These are phyloP conservation scores for Phrynosoma platyrhinos DNA, from an alignment of 2,113 vertebrate genomes.

Conservation along the genomic window DNA sequence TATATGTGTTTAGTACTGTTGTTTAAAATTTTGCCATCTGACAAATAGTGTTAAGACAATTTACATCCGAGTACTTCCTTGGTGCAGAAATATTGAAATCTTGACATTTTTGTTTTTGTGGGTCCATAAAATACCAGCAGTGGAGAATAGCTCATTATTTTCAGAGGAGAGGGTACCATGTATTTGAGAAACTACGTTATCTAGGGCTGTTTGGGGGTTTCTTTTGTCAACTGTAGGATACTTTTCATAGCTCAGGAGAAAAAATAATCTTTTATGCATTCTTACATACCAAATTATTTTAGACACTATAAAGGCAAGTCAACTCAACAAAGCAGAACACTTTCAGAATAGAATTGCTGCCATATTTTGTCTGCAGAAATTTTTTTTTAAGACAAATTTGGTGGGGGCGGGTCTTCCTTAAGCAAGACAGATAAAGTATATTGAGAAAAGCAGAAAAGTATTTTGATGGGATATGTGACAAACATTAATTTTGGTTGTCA, in stretches of 20 bases:
- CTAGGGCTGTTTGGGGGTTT: not conserved
- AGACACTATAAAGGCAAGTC: not conserved
- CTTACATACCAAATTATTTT: slow-evolving; percentile 5
- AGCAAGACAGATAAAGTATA: not conserved
- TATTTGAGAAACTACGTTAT: slow-evolving; percentile 19
- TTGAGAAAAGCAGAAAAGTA: not conserved
- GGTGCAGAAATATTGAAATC: slow-evolving; percentile 66
- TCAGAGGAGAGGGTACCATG: slow-evolving; percentile 42
- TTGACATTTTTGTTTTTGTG: slow-evolving; percentile 56
- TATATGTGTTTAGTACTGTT: slow-evolving; percentile 66
- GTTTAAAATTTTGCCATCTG: slow-evolving; percentile 73
- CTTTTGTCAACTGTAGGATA: slow-evolving; percentile 11
- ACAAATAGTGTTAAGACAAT: slow-evolving; percentile 71
- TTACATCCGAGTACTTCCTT: slow-evolving; percentile 62
- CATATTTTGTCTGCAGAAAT: not conserved
- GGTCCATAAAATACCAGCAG: slow-evolving; percentile 45
- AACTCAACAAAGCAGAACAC: not conserved
- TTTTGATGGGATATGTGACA: not conserved
- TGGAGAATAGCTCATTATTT: slow-evolving; percentile 58
- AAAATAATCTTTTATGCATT: not conserved
- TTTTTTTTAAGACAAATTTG: not conserved
- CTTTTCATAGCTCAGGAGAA: not conserved
- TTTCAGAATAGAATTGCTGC: slow-evolving; percentile 1
- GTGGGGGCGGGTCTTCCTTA: not conserved
- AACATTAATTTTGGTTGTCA: not conserved